Conservation (phyloP, 2,888 invertebrate genomes). For the Drosophila merina region DNA sequence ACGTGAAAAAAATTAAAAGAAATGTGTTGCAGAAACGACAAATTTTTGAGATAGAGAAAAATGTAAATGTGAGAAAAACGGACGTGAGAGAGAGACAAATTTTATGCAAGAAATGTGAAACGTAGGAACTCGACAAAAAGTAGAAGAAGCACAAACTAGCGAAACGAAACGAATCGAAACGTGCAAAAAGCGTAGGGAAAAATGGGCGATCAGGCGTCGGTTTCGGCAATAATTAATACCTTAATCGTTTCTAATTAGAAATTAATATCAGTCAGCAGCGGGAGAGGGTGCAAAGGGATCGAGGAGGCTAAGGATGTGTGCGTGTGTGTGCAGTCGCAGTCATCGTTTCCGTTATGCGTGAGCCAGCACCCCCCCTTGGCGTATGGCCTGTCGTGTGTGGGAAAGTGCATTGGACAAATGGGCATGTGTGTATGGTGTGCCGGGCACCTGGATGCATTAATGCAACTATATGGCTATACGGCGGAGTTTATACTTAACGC, state of each 20-base stretch:
- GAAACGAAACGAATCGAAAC: slow-evolving; percentile 58
- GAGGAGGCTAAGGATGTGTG: slow-evolving; percentile 25
- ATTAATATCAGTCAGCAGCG: slow-evolving; percentile 1
- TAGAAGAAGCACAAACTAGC: slow-evolving; percentile 53
- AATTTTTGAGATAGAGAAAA: slow-evolving; percentile 55
- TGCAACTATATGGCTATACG: slow-evolving; percentile 46
- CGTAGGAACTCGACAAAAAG: slow-evolving; percentile 67
- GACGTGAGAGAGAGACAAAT: slow-evolving; percentile 54
- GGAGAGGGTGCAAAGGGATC: slow-evolving; percentile 27
- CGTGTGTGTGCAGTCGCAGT: slow-evolving; percentile 59
- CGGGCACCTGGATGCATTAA: slow-evolving; percentile 71
- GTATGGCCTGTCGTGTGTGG: slow-evolving; percentile 20
- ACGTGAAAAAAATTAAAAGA: slow-evolving; percentile 38
- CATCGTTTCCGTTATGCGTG: slow-evolving; percentile 61
- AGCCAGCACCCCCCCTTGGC: slow-evolving; percentile 9
- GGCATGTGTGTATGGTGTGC: slow-evolving; percentile 50
- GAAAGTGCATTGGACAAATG: slow-evolving; percentile 36
- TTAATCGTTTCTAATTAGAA: slow-evolving; percentile 33
- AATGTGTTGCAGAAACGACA: slow-evolving; percentile 30
- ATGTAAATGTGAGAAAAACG: slow-evolving; percentile 41
- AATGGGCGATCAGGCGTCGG: slow-evolving; percentile 54
- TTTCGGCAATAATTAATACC: slow-evolving; percentile 28
- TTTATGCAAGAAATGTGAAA: slow-evolving; percentile 82
- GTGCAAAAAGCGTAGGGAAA: slow-evolving; percentile 68
- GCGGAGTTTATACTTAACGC: slow-evolving; percentile 49